Percentiles rank a stretch among this genome's conserved stretches.
phyloP scores from a whole-genome alignment of 2,888 invertebrate species.

The Dioctria rufipes region DNA sequence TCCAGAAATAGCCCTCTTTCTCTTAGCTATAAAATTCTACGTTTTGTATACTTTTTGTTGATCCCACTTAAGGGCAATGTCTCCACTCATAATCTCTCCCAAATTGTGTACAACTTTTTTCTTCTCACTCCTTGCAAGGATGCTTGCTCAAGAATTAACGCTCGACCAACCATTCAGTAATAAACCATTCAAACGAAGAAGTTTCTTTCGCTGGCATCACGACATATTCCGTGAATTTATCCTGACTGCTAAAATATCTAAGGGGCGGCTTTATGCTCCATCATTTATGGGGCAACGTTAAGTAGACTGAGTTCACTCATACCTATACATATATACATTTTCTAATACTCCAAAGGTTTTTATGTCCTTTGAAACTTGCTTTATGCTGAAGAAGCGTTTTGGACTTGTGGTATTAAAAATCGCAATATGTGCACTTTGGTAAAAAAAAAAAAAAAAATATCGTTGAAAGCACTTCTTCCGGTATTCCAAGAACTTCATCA shows the following conservation, averaged over 20 bases:
- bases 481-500: neutral
- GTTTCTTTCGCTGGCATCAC: neutral
- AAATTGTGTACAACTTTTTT: slow-evolving; percentile 31
- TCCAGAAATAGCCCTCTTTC: neutral
- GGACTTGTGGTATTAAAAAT: too few relatives aligned
- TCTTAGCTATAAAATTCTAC: neutral
- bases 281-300: slow-evolving; percentile 1
- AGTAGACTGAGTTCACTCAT: neutral
- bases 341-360: neutral
- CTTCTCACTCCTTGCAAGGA: neutral
- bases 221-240: slow-evolving; percentile 3
- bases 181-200: neutral
- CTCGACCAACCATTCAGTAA: neutral
- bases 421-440: neutral
- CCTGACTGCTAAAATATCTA: neutral
- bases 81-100: slow-evolving; percentile 28
- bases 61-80: slow-evolving; percentile 7
- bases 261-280: neutral
- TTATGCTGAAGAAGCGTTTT: neutral
- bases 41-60: neutral
- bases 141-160: slow-evolving; percentile 10
- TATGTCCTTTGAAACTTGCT: neutral
- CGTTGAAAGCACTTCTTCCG: neutral
- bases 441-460: too few relatives aligned
- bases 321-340: neutral